Evolutionary conservation across 1,140 invertebrate species (phyloP).

Genomic region (Daktulosphaira vitifoliae): DNA sequence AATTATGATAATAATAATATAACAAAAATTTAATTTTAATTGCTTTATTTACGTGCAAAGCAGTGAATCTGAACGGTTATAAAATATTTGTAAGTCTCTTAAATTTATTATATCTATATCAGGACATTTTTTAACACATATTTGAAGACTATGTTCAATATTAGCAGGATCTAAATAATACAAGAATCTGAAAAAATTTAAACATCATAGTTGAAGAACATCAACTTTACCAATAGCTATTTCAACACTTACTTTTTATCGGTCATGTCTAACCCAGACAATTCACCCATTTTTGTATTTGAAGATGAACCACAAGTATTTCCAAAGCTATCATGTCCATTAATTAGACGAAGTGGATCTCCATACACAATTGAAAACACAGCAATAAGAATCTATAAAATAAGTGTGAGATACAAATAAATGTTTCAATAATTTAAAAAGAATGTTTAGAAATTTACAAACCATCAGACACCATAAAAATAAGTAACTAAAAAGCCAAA

Average conservation of each 20-base stretch:
- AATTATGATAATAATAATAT: not conserved
- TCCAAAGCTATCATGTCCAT: constrained; percentile 93
- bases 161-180: constrained; percentile 76
- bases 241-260: constrained; percentile 66
- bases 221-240: no score
- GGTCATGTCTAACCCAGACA: constrained; percentile 70
- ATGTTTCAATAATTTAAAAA: not conserved
- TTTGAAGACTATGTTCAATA: constrained; percentile 65
- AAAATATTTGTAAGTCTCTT: constrained; percentile 66
- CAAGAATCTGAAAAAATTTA: constrained; percentile 53
- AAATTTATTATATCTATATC: constrained; percentile 53
- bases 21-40: not conserved
- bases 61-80: constrained; percentile 58
- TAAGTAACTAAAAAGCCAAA: constrained; percentile 73
- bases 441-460: constrained; percentile 38
- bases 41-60: constrained; percentile 55
- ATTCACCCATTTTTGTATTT: constrained; percentile 62
- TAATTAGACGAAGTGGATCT: constrained; percentile 74
- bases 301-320: constrained; percentile 83
- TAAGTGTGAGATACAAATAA: not conserved
- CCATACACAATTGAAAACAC: constrained; percentile 83
- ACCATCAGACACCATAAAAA: constrained; percentile 85
- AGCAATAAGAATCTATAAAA: constrained; percentile 67
- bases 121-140: constrained; percentile 85
- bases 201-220: no score